Evolutionary conservation across 2,113 vertebrate species (phyloP), one percentile per base, ranked within the genome.

Genomic region (Lynx canadensis): DNA sequence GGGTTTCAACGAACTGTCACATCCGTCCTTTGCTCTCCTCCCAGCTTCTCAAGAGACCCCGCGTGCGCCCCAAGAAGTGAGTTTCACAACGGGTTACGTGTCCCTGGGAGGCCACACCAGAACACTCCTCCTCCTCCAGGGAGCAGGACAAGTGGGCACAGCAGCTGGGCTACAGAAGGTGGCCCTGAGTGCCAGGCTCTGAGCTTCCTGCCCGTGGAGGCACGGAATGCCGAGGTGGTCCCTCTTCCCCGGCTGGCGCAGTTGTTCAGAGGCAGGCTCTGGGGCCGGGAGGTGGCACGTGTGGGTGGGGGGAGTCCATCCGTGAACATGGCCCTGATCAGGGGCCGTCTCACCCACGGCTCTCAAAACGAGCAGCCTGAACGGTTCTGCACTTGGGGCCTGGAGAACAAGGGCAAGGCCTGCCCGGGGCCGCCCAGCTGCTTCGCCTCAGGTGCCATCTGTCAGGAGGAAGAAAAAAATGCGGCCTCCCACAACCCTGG

Each of bases 301-400:
- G 23, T 19, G 31, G 29, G 8, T 33, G 16, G 73, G 23, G 25
- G 16, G 73, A 41, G 85, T 11, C 80, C 50, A 4, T 16, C 80
- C 15, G 5, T 0, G 50, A 16, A 7, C 2, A 12, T 52, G 78
- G 88, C 23, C 45, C 81, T 52, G 55, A 11, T 31, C 1, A 14
- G 80, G 48, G 81, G 76, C 55, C 0, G 2, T 68, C 41, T 21
- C 12, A 8, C 66, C 52, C 29, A 31, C 0, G 0, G 65, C 48
- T 86, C 85, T 52, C 38, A 57, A 13, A 55, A 63, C 19, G 4
- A 57, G 38, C 25, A 18, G 68, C 41, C 50, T 16, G 41, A 60
- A 36, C 0, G 33, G 33, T 16, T 52, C 33, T 84, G 25, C 45
- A 29, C 21, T 69, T 60, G 38, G 14, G 55, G 65, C 81, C 21